These are phyloP conservation scores for Torymus auratus DNA, from an alignment of 2,888 invertebrate genomes.

Conservation along the genomic window DNA sequence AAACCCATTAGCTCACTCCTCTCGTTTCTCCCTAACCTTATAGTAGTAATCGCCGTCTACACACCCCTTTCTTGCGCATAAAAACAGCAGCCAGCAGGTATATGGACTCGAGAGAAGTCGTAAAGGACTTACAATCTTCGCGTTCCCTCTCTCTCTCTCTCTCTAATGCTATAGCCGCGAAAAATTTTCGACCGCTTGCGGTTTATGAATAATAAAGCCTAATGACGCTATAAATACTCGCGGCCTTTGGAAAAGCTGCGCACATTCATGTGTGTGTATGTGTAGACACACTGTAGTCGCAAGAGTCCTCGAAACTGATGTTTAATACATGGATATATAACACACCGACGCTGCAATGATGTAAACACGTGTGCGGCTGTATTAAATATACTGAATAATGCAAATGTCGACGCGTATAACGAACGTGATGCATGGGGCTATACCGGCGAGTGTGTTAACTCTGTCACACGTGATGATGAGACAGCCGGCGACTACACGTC, in stretches of 20 bases:
- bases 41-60: neutral
- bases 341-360: slow-evolving; percentile 31
- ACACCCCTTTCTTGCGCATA: neutral
- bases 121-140: too few species aligned
- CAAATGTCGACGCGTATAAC: slow-evolving; percentile 36
- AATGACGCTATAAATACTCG: too few species aligned
- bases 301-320: slow-evolving; percentile 38
- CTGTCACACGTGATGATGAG: too few species aligned
- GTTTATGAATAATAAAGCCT: too few species aligned
- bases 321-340: slow-evolving; percentile 38
- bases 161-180: too few species aligned
- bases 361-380: neutral
- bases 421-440: slow-evolving; percentile 23
- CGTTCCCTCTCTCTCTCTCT: too few species aligned
- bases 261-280: too few species aligned
- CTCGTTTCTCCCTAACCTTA: slow-evolving; percentile 3
- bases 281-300: neutral
- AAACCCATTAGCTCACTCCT: slow-evolving; percentile 38
- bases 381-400: slow-evolving; percentile 51
- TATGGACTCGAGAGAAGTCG: too few species aligned
- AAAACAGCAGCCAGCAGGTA: too few species aligned
- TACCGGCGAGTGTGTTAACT: slow-evolving; percentile 2
- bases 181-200: too few species aligned
- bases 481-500: too few species aligned
- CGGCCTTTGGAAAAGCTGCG: too few species aligned